Evolutionary conservation across 2,888 invertebrate species (phyloP).

Genomic region (Dione juno): DNA sequence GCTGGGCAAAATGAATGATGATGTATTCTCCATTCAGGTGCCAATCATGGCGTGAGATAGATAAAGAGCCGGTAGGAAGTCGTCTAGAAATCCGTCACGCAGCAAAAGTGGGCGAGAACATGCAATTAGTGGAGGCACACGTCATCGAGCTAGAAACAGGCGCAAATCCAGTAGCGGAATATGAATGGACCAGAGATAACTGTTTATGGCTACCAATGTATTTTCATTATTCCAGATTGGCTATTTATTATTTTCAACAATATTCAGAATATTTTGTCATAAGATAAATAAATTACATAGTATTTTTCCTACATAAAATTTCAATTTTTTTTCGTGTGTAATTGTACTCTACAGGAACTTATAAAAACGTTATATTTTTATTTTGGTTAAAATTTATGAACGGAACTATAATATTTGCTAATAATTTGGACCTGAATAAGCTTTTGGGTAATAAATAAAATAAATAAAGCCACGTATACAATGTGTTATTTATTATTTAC

Average conservation of each 20-base stretch:
- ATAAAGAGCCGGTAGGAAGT: conserved; percentile 60
- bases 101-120: conserved; percentile 63
- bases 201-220: conserved; percentile 49
- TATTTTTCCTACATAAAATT: no score
- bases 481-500: not conserved
- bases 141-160: conserved; percentile 66
- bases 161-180: conserved; percentile 48
- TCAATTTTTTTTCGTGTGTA: not conserved
- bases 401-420: conserved; percentile 4
- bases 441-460: conserved; percentile 1
- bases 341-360: conserved; percentile 2
- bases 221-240: conserved; percentile 27
- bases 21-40: conserved; percentile 58
- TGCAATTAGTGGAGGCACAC: conserved; percentile 66
- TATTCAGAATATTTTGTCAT: not conserved
- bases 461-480: conserved; percentile 2
- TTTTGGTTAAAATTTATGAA: conserved; percentile 3
- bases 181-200: conserved; percentile 51
- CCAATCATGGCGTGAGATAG: conserved; percentile 57
- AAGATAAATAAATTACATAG: not conserved
- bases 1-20: conserved; percentile 54
- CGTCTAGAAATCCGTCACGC: conserved; percentile 58
- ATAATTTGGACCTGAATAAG: conserved; percentile 5
- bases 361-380: conserved; percentile 1
- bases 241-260: conserved; percentile 21